phyloP scores from a whole-genome alignment of 2,888 invertebrate species.

The Furcula furcula region DNA sequence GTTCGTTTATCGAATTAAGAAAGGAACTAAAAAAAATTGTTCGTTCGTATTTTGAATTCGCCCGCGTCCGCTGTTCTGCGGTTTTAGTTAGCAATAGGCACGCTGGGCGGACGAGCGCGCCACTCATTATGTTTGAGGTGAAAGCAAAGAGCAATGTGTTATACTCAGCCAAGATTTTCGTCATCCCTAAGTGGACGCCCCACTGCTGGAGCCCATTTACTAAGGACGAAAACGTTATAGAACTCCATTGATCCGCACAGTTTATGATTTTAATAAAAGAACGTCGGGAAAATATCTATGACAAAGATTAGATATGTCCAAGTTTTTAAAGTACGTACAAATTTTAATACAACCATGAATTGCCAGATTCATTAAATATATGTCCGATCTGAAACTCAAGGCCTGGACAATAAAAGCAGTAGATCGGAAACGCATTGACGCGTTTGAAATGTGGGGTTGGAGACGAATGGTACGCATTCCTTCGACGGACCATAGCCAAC shows the following conservation, averaged over 20 bases:
- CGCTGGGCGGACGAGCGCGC: slow-evolving; percentile 52
- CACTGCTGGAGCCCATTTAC: slow-evolving; percentile 41
- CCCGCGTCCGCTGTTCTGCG: slow-evolving; percentile 60
- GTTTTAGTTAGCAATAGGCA: slow-evolving; percentile 56
- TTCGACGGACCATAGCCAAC: too few relatives aligned
- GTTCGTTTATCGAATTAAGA: slow-evolving; percentile 20
- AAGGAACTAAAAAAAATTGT: slow-evolving; percentile 12
- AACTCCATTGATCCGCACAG: slow-evolving; percentile 19
- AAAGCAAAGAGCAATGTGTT: slow-evolving; percentile 73
- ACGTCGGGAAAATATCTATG: too few relatives aligned
- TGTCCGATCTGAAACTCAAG: too few relatives aligned
- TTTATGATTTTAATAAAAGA: slow-evolving; percentile 26
- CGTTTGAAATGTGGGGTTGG: too few relatives aligned
- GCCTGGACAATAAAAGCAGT: too few relatives aligned
- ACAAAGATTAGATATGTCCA: too few relatives aligned
- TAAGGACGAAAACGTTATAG: slow-evolving; percentile 28
- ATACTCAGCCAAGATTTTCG: slow-evolving; percentile 74
- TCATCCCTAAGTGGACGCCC: slow-evolving; percentile 66
- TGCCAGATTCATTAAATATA: too few relatives aligned
- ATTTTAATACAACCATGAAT: too few relatives aligned
- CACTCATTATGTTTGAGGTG: slow-evolving; percentile 74
- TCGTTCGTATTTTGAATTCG: slow-evolving; percentile 38
- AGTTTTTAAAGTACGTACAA: too few relatives aligned
- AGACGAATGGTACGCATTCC: too few relatives aligned
- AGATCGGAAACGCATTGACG: too few relatives aligned